Base-by-base conservation (phyloP, 2,888 invertebrate genomes). In the Drosophila falleni region DNA sequence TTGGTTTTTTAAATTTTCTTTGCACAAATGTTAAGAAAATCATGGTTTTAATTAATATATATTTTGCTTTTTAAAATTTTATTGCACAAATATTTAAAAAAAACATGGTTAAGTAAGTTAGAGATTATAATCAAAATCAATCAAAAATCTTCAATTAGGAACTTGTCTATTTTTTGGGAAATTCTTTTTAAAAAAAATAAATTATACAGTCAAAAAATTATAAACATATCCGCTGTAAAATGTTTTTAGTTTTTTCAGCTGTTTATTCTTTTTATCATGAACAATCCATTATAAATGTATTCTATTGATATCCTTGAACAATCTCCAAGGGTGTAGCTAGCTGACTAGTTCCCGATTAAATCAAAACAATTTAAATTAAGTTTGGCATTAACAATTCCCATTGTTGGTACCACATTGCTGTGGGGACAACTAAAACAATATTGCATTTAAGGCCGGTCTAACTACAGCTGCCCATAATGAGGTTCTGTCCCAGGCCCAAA, bases 401-500 rank as follows among this genome's bases (percentile, higher is more conserved):
- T 65, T 71, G 71, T n/a, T 23, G 10, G 58, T 9, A 16, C 37
- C 37, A 50, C 70, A 64, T 29, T 42, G 53, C 42, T 16, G 10
- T 16, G 15, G 47, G 62, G 19, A 23, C 49, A 47, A 39, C 49
- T 53, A 55, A 55, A 69, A 58, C 47, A 56, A 54, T 50, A 56
- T 41, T 16, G 56, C 51, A 73, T 46, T 60, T 41, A 39, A 31
- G n/a, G 33, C 26, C 19, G 4, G 16, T 26, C 39, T 55, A 47
- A 79, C 39, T 55, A 47, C 76, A 76, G 79, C 76, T 76, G 76
- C 56, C 70, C 50, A 51, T 79, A 74, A 76, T 79, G 58, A 59
- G 64, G 29, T 39, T n/a, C 19, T 47, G 46, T 76, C 79, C 47
- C 76, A 78, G 70, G 64, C 53, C 56, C 42, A 42, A 23, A 4